Evolutionary conservation across 2,888 invertebrate genomes (phyloP).

Genomic region (Conchocele bisecta): DNA sequence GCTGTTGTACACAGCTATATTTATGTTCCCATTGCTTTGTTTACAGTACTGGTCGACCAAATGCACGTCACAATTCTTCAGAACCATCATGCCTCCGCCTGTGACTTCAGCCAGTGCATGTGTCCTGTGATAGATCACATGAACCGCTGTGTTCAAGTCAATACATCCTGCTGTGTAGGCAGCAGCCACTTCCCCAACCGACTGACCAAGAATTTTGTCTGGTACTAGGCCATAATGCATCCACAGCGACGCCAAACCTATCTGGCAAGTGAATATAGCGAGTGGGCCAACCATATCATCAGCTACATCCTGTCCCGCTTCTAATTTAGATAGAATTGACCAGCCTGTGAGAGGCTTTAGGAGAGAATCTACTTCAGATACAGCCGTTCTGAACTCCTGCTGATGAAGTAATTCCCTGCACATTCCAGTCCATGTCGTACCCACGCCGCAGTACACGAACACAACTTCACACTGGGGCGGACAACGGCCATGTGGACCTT

Average conservation of each 20-base stretch:
- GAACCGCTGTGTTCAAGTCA: slow-evolving; percentile 59
- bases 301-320: slow-evolving; percentile 28
- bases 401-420: slow-evolving; percentile 60
- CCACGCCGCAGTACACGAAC: slow-evolving; percentile 74
- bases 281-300: slow-evolving; percentile 65
- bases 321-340: slow-evolving; percentile 53
- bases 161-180: slow-evolving; percentile 60
- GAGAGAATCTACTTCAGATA: slow-evolving; percentile 55
- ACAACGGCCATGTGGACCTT: no score
- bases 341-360: slow-evolving; percentile 47
- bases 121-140: slow-evolving; percentile 65
- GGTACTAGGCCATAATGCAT: slow-evolving; percentile 57
- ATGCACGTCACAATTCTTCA: slow-evolving; percentile 44
- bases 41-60: slow-evolving; percentile 40
- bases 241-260: slow-evolving; percentile 58
- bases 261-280: slow-evolving; percentile 67
- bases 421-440: slow-evolving; percentile 74
- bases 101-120: slow-evolving; percentile 46
- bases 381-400: slow-evolving; percentile 50
- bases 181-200: slow-evolving; percentile 71
- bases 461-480: slow-evolving; percentile 50
- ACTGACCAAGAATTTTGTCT: slow-evolving; percentile 64
- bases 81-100: slow-evolving; percentile 65
- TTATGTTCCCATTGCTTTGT: slow-evolving; percentile 3
- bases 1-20: slow-evolving; percentile 44